These are phyloP conservation scores for Hexactinellida sp. DNA, from an alignment of 37 sponge, comb jelly and placozoan species.

Conservation along the genomic window DNA sequence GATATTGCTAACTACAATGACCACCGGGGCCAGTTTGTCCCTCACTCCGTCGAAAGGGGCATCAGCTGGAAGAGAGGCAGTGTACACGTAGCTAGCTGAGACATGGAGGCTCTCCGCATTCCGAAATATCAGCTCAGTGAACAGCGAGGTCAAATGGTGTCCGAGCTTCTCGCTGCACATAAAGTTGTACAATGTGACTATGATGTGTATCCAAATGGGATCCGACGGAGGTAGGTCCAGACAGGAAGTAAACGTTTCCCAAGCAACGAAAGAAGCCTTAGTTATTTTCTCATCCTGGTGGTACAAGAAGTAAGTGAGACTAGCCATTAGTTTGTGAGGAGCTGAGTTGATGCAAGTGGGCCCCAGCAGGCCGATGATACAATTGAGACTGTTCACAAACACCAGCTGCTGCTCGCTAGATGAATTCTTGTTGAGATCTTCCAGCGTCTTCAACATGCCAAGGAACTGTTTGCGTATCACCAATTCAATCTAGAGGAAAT, in stretches of 20 bases:
- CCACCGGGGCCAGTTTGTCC: neutral
- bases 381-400: neutral
- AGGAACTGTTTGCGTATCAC: neutral
- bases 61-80: neutral
- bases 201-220: neutral
- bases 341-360: neutral
- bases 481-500: neutral
- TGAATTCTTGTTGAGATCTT: neutral
- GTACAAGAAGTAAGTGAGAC: neutral
- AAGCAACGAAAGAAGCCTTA: neutral
- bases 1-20: neutral
- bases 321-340: constrained; percentile 5
- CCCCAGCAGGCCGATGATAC: neutral
- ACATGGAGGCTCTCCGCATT: neutral
- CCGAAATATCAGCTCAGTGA: neutral
- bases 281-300: neutral
- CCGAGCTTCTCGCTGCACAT: neutral
- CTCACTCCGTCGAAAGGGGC: neutral
- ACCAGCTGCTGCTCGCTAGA: neutral
- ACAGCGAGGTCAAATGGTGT: neutral
- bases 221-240: neutral
- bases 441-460: neutral
- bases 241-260: neutral
- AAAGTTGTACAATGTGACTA: neutral
- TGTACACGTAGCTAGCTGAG: neutral